Base-by-base conservation (phyloP, 1,140 invertebrate species). In the Aphaenogaster rudis region DNA sequence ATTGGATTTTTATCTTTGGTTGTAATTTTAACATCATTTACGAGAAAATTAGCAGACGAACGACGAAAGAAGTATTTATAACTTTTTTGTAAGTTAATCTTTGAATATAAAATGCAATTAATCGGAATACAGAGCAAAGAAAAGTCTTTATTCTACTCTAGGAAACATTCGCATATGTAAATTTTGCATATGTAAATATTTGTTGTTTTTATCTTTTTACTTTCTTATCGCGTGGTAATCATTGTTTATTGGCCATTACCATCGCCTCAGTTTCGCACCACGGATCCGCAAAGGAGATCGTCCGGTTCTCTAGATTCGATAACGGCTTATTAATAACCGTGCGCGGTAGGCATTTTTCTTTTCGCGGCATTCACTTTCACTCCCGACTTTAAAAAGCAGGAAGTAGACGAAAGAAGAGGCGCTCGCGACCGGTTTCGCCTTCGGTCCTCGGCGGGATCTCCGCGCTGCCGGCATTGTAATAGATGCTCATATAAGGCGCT, bases 341-440 rank as follows among this genome's bases (percentile, higher is more conserved):
- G 42, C 42, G 28, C 57, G 52, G 80, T 59, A 48, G 67, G 33
- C 72, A 84, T 84, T 84, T 84, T 84, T 84, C 80, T 45, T 74
- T 81, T 61, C 45, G 80, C 28, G 39, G 80, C 42, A 63, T 84
- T 84, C 80, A 84, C 80, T 84, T 84, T 84, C 80, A 84, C 80
- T 84, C 57, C 64, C 33, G 80, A 76, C 69, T 59, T 82, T 74
- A 84, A 84, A 84, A 84, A 76, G 80, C 80, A 74, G 80, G 80
- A 84, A 84, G 80, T 84, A 84, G 80, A 84, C 80, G 80, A 84
- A 84, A 84, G 80, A 82, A 67, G 63, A 84, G 80, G 48, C 64
- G 54, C 80, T 52, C 64, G 69, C 80, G 80, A 84, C 80, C 80
- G 80, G 80, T 84, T 84, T 84, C 71, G 69, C 69, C 80, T 84